Evolutionary conservation across 2,113 vertebrate genomes (phyloP).

Genomic region (Blennius ocellaris): DNA sequence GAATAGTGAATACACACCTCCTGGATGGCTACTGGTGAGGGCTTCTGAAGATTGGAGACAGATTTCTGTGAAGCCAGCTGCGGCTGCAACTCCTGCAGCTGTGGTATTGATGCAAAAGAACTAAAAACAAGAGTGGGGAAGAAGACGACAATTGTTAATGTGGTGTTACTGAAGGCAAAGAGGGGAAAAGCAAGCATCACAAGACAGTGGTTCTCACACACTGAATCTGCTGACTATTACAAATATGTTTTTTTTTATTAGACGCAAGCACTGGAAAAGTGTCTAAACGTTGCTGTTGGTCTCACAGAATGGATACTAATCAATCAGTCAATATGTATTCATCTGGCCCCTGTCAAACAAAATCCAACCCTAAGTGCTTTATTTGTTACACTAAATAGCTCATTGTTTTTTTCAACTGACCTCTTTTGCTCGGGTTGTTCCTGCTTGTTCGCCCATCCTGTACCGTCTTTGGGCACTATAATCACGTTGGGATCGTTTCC

Average conservation of each 20-base stretch:
- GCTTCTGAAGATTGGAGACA: slow-evolving; percentile 99
- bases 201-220: not conserved
- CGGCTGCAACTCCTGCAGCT: slow-evolving; percentile 98
- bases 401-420: slow-evolving; percentile 70
- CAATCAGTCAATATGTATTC: no score
- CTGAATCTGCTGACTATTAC: slow-evolving; percentile 5
- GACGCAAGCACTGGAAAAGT: not conserved
- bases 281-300: not conserved
- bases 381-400: not conserved
- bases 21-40: slow-evolving; percentile 90
- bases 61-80: slow-evolving; percentile 99
- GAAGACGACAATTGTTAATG: not conserved
- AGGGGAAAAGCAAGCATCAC: not conserved
- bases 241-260: not conserved
- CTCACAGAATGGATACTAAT: not conserved
- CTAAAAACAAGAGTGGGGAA: slow-evolving; percentile 69
- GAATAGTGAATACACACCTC: slow-evolving; percentile 85
- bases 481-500: slow-evolving; percentile 99
- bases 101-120: slow-evolving; percentile 95
- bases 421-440: slow-evolving; percentile 99
- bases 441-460: slow-evolving; percentile 99
- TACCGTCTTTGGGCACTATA: slow-evolving; percentile 99
- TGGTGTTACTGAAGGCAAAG: not conserved
- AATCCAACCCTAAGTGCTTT: no score
- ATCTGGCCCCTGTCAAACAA: no score